Base-by-base conservation (phyloP, 92 coral and sea anemone species). In the Muricea muricata region DNA sequence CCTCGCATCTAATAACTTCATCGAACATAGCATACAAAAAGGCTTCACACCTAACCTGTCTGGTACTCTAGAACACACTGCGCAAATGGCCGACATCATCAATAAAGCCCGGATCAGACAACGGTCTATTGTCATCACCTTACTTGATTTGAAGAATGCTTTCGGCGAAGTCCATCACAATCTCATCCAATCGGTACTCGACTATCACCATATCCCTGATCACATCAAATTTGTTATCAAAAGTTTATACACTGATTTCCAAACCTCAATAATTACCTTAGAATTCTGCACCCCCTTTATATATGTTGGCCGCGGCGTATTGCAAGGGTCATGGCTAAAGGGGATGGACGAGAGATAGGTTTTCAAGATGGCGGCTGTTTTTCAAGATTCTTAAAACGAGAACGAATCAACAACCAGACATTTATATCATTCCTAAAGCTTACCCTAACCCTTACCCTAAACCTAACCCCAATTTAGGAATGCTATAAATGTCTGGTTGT, bases 251-350 rank as follows among this genome's bases (percentile, higher is more conserved):
- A 54, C 79, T 67, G 82, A 68, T 29, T 82, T 45, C 37, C 41
- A 68, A 57, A 70, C 80, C 7, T 58, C 58, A 17, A 81, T 81
- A 50, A 81, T 68, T 31, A 69, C 50, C 8, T 45, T 17, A 13
- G 50, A 45, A 45, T 45, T 45, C 50, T 17, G 50, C 50, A 45
- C 50, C 15, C 50, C 50, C 48, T 39, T 82, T 74, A 84, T 24
- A 24, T 26, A 50, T 23, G 87, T 72, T 73, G 70, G 82, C 63
- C 71, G 83, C 24, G 83, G 88, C 42, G 83, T 73, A 71, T 56
- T 84, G n/a, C n/a, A n/a, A n/a, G n/a, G n/a, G n/a, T n/a, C n/a
- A n/a, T n/a, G n/a, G n/a, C n/a, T n/a, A n/a, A n/a, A n/a, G n/a
- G n/a, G n/a, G n/a, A n/a, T n/a, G n/a, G n/a, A n/a, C n/a, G n/a